Conservation (phyloP, 92 coral and sea anemone genomes). For the Epizoanthus rinbou region DNA sequence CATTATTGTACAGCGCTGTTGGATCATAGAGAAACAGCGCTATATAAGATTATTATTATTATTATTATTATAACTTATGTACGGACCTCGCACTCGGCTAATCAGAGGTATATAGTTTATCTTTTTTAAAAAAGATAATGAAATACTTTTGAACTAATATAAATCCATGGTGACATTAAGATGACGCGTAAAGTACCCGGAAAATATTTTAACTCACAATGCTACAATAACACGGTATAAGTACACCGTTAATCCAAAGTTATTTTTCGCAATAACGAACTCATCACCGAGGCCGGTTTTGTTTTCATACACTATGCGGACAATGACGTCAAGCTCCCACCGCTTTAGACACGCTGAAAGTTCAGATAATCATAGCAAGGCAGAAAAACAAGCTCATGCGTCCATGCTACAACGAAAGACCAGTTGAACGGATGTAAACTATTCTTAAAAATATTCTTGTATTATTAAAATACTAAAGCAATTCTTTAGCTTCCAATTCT, state of each 20-base stretch:
- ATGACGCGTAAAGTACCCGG: not conserved
- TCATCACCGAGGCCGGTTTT: not conserved
- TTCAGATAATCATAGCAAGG: not conserved
- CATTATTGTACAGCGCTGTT: too few species aligned
- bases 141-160: too few species aligned
- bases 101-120: too few species aligned
- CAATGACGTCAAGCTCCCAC: not conserved
- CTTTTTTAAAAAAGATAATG: too few species aligned
- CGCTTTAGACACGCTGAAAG: slow-evolving; percentile 20
- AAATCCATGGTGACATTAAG: too few species aligned
- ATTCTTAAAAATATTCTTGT: too few species aligned
- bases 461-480: too few species aligned
- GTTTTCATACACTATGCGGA: slow-evolving; percentile 3
- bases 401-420: not conserved
- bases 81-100: too few species aligned
- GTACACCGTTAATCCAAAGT: not conserved
- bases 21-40: too few species aligned
- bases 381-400: not conserved
- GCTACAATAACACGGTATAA: not conserved
- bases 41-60: too few species aligned
- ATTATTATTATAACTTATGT: too few species aligned
- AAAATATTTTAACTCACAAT: not conserved
- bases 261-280: not conserved
- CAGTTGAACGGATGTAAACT: too few species aligned
- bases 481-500: not conserved